A percentile compares a stretch with the other conserved stretches of the same genome.
These are phyloP conservation scores for Synaphobranchus kaupii DNA, from an alignment of 2,797 vertebrate genomes.

Conservation along the genomic window DNA sequence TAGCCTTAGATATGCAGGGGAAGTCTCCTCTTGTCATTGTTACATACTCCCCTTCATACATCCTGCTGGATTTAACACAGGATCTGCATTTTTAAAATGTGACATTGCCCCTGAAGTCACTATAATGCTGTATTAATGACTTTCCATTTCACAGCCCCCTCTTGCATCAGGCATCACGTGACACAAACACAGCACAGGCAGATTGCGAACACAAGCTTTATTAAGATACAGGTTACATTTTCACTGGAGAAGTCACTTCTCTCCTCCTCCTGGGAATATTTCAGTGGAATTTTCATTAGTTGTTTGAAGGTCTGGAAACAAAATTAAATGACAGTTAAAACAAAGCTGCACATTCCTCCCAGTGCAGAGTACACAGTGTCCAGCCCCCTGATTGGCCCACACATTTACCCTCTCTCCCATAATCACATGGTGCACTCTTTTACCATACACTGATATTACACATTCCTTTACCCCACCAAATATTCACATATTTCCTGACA, in stretches of 20 bases:
- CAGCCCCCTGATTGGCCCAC: neutral
- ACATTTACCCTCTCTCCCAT: neutral
- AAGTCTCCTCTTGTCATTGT: no score
- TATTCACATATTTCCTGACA: neutral
- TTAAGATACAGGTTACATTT: slow-evolving; percentile 56
- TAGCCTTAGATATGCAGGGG: no score
- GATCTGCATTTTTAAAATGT: no score
- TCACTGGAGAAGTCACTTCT: slow-evolving; percentile 47
- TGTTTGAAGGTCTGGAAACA: slow-evolving; percentile 76
- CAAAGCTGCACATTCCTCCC: neutral
- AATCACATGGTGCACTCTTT: neutral
- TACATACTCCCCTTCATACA: no score
- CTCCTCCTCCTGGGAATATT: slow-evolving; percentile 46
- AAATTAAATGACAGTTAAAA: slow-evolving; percentile 8
- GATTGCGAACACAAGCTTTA: slow-evolving; percentile 50
- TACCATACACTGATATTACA: neutral
- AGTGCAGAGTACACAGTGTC: neutral
- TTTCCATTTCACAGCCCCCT: neutral
- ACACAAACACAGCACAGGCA: neutral
- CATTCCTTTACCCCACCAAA: neutral
- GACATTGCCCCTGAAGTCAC: no score
- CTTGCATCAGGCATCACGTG: neutral
- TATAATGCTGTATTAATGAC: no score
- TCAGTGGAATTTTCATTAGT: slow-evolving; percentile 60
- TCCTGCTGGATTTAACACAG: no score